Conservation (phyloP, 2,888 invertebrate species). For the Priocnemis perturbator region DNA sequence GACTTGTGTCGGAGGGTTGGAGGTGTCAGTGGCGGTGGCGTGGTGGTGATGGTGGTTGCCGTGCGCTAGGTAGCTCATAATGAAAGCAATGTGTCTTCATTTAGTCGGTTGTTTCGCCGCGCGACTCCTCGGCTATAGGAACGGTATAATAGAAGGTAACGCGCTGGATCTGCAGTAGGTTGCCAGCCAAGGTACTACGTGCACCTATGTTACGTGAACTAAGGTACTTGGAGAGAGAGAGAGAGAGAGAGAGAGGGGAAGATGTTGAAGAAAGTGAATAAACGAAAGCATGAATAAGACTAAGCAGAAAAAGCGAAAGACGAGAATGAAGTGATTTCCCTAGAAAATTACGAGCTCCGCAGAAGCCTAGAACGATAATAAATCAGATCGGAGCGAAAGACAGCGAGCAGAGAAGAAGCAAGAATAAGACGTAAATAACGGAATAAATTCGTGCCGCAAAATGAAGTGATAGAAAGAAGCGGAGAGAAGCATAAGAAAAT, state of each 20-base stretch:
- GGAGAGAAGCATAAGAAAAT: too few species aligned
- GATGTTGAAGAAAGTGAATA: too few species aligned
- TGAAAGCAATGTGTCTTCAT: slow-evolving; percentile 74
- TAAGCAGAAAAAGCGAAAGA: too few species aligned
- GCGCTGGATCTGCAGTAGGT: slow-evolving; percentile 38
- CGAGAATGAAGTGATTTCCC: too few species aligned
- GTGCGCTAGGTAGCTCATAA: slow-evolving; percentile 63
- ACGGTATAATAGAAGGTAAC: slow-evolving; percentile 62
- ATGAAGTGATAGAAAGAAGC: too few species aligned
- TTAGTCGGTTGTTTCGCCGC: slow-evolving; percentile 68
- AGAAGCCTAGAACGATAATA: too few species aligned
- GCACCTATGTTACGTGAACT: slow-evolving; percentile 9
- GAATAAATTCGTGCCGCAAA: too few species aligned
- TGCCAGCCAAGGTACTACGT: slow-evolving; percentile 38
- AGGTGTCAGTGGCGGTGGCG: slow-evolving; percentile 7
- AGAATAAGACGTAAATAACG: too few species aligned
- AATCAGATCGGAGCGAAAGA: too few species aligned
- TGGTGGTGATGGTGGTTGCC: slow-evolving; percentile 16
- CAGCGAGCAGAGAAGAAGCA: too few species aligned
- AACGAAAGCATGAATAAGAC: too few species aligned
- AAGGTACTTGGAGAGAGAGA: background rate
- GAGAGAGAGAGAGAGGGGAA: background rate
- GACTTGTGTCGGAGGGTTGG: slow-evolving; percentile 6
- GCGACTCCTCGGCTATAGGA: slow-evolving; percentile 55
- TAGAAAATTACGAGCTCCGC: too few species aligned